Base-by-base conservation (phyloP, 2,888 invertebrate species). In the Trissoscelio sp. region DNA sequence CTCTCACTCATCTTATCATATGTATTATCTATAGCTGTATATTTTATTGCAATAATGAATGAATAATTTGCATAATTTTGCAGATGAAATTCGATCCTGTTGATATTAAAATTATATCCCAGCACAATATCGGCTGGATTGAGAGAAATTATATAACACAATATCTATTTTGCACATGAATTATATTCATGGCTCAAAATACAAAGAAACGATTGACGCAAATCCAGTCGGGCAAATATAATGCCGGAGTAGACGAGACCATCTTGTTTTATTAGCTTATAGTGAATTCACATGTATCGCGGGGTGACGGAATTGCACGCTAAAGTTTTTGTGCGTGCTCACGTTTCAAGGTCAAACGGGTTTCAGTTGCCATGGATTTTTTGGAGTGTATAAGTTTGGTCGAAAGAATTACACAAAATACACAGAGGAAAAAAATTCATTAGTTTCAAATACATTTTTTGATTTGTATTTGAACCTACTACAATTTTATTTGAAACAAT, bases 291-390 rank as follows among this genome's bases (percentile, higher is more conserved):
- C 28, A 14, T 16, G 53, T 0, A 31, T 14, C 31, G 14, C 16
- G 16, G 31, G 14, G 53, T 31, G 16, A 16, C 53, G 16, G 20
- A 53, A 51, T 51, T 51, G 12, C 51, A 12, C 51, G 12, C 14
- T 12, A 53, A 31, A 53, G 31, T 31, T 31, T 31, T 53, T 31
- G 31, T 16, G 16, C 53, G 31, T 53, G 53, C 16, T 53, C 16
- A 31, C 31, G 4, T 28, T 31, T 53, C 53, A 53, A 53, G 53
- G 53, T 53, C 53, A 53, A 31, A 53, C 53, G 18, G 31, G 53
- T 53, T 53, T 14, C 53, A 14, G 31, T 53, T 53, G 53, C 16
- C 16, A 53, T 53, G 31, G 53, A 12, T 53, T 53, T 53, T 53
- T 53, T 28, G 28, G 7, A 18, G 53, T 11, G 7, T 51, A 16